These are phyloP conservation scores for Remorina albescens DNA, from an alignment of 2,797 vertebrate genomes.

Conservation along the genomic window DNA sequence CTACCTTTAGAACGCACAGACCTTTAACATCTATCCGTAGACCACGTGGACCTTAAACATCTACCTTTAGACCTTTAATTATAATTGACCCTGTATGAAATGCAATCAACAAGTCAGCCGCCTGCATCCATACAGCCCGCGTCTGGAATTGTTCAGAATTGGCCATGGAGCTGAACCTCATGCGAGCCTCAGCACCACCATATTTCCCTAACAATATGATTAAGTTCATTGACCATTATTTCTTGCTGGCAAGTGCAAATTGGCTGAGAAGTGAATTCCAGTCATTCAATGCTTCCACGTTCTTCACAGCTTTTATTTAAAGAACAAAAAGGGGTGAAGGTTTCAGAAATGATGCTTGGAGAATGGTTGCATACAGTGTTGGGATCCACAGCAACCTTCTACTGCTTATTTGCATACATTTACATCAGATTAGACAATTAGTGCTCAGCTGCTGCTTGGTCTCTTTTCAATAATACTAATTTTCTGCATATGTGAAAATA, in stretches of 20 bases:
- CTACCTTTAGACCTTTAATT: not conserved
- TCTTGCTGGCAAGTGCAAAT: conserved; percentile 28
- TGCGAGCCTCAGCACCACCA: not conserved
- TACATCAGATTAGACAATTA: not conserved
- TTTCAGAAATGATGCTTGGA: conserved; percentile 7
- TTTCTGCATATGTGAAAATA: not conserved
- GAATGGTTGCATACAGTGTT: not conserved
- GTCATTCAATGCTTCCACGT: conserved; percentile 7
- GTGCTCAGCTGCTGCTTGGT: not conserved
- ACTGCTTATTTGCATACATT: conserved; percentile 8
- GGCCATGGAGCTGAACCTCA: not conserved
- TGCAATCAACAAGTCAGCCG: not conserved
- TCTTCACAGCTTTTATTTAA: conserved; percentile 24
- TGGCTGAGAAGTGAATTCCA: conserved; percentile 34
- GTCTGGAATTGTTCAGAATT: not conserved
- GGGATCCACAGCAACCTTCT: not conserved
- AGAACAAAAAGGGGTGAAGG: conserved; percentile 1
- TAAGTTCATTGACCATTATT: conserved; percentile 25
- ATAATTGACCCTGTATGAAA: not conserved
- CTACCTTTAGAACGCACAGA: not conserved
- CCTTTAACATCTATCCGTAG: too few relatives aligned
- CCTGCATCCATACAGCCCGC: not conserved
- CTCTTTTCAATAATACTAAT: not conserved
- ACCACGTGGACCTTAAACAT: not conserved
- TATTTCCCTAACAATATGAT: conserved; percentile 29